Evolutionary conservation across 2,113 vertebrate genomes (phyloP).

Genomic region (Leucosticte australis): DNA sequence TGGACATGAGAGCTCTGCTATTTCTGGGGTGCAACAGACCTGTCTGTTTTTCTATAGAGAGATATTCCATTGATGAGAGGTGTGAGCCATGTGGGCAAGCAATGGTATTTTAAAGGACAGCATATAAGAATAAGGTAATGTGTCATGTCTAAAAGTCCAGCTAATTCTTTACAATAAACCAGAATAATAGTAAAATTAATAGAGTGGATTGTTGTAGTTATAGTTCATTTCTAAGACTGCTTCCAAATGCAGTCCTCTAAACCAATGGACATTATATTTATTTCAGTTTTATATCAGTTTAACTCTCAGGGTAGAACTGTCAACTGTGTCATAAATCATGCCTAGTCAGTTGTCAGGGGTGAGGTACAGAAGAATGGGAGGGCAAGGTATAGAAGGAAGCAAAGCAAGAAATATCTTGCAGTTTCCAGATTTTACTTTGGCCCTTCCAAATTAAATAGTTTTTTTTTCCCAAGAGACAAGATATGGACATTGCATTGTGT

Average conservation of each 20-base stretch:
- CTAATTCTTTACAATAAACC: not conserved
- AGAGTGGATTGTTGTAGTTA: not conserved
- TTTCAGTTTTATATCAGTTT: constrained; percentile 34
- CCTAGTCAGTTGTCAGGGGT: not conserved
- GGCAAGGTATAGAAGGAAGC: not conserved
- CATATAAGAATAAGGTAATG: not conserved
- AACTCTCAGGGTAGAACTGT: not conserved
- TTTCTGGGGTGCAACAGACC: not conserved
- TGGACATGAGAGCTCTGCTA: not conserved
- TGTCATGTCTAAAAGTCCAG: not conserved
- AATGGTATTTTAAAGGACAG: not conserved
- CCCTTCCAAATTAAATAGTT: not conserved
- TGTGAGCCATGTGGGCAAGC: not conserved
- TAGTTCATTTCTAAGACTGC: not conserved
- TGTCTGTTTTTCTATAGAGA: not conserved
- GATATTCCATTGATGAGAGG: not conserved
- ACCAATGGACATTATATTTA: not conserved
- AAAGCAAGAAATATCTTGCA: not conserved
- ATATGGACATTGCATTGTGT: not conserved
- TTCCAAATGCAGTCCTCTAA: not conserved
- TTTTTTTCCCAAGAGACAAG: not conserved
- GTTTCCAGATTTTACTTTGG: not conserved
- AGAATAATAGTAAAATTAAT: not conserved
- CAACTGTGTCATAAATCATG: not conserved
- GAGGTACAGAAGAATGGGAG: not conserved